A percentile compares a stretch with the other conserved stretches of the same genome.
phyloP scores from a whole-genome alignment of 2,113 vertebrate species.

The Indicator indicator region DNA sequence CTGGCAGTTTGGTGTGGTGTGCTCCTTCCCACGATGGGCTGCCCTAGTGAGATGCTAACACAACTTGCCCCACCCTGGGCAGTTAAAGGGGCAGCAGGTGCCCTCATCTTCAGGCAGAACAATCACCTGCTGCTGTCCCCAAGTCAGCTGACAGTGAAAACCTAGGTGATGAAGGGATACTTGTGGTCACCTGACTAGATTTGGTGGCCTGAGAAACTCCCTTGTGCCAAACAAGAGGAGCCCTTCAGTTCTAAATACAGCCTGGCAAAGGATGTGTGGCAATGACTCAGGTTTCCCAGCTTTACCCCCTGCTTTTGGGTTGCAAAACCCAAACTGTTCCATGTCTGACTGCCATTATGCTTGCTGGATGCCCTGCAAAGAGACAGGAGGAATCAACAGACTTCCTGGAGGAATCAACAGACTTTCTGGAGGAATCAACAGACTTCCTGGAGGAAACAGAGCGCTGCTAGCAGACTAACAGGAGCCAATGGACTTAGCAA shows the following conservation, averaged over 20 bases:
- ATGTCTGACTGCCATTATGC: rapidly evolving
- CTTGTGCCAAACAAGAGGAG: not conserved
- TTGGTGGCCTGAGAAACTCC: not conserved
- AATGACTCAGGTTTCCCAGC: not conserved
- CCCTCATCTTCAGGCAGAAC: not conserved
- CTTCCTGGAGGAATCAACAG: not conserved
- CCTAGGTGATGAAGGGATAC: not conserved
- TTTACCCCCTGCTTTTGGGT: not conserved
- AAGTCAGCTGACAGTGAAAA: not conserved
- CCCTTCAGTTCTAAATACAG: not conserved
- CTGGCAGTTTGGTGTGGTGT: not conserved
- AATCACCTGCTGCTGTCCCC: not conserved
- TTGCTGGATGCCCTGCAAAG: not conserved
- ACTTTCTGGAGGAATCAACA: not conserved
- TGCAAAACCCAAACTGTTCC: not conserved
- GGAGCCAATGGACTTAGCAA: not conserved
- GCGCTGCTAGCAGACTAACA: not conserved
- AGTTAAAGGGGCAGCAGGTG: not conserved
- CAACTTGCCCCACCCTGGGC: not conserved
- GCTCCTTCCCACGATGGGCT: not conserved
- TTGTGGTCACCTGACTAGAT: not conserved
- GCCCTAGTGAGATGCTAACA: not conserved
- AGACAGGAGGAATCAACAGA: not conserved
- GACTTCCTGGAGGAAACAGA: not conserved
- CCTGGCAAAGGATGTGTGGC: not conserved